Conservation (phyloP, 2,797 vertebrate genomes). For the Manis pentadactyla region DNA sequence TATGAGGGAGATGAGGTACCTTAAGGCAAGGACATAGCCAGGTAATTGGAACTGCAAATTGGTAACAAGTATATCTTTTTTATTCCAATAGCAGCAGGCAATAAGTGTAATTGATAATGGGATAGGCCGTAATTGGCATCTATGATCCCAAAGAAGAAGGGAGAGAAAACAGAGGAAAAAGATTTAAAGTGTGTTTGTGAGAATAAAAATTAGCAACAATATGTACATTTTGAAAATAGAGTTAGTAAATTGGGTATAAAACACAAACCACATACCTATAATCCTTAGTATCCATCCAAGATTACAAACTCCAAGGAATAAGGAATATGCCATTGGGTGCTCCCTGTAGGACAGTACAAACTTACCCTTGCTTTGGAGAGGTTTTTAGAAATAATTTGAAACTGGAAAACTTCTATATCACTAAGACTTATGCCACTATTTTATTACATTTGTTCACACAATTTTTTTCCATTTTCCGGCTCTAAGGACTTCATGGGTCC, state of each 20-base stretch:
- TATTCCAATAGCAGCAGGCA: constrained; percentile 75
- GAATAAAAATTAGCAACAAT: constrained; percentile 25
- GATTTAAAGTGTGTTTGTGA: constrained; percentile 57
- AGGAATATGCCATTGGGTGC: rapidly evolving
- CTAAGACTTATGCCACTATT: not conserved
- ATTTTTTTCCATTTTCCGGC: not conserved
- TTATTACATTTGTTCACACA: not conserved
- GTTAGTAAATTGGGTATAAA: not conserved
- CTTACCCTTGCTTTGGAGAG: not conserved
- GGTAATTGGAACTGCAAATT: constrained; percentile 80
- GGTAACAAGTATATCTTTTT: constrained; percentile 82
- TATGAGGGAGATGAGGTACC: constrained; percentile 45
- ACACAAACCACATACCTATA: not conserved
- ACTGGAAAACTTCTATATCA: not conserved
- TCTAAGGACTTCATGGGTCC: not conserved
- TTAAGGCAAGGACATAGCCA: constrained; percentile 78
- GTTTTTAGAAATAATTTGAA: not conserved
- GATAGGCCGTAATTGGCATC: constrained; percentile 77
- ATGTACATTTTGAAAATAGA: not conserved
- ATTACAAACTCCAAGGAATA: not conserved
- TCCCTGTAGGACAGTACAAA: not conserved
- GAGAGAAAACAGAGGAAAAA: constrained; percentile 66
- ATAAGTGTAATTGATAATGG: constrained; percentile 79
- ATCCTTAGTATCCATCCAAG: not conserved
- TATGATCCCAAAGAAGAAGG: constrained; percentile 71